These are phyloP conservation scores for Xyrichtys novacula DNA, from an alignment of 2,797 vertebrate species.

Conservation along the genomic window DNA sequence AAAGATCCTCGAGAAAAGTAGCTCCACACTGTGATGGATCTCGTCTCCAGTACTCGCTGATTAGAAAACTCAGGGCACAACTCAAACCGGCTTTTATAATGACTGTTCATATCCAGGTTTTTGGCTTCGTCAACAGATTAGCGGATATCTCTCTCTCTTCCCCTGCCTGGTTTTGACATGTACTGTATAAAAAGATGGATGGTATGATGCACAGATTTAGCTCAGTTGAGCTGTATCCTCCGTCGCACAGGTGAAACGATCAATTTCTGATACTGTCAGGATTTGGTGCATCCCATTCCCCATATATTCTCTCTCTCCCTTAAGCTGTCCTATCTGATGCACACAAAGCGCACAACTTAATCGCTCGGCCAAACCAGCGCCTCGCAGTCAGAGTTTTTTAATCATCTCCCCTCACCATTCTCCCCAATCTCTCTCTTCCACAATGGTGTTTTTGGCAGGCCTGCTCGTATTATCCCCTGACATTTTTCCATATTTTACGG, in stretches of 20 bases:
- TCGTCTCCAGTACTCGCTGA: slow-evolving; percentile 37
- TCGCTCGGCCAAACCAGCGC: too few species aligned
- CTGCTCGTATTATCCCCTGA: slow-evolving; percentile 38
- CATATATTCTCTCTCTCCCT: too few species aligned
- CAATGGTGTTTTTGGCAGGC: slow-evolving; percentile 41
- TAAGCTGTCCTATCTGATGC: too few species aligned
- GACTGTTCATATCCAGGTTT: slow-evolving; percentile 7
- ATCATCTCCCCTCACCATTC: slow-evolving; percentile 23
- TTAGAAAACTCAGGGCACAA: slow-evolving; percentile 34
- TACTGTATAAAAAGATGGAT: too few species aligned
- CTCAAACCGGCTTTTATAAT: slow-evolving; percentile 1
- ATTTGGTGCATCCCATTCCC: too few species aligned
- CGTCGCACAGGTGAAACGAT: too few species aligned
- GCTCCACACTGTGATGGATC: slow-evolving; percentile 21
- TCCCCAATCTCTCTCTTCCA: slow-evolving; percentile 15
- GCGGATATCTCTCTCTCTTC: not conserved
- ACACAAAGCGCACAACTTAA: too few species aligned
- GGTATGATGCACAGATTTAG: too few species aligned
- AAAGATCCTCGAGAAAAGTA: not conserved
- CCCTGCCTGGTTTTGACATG: too few species aligned
- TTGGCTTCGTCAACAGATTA: slow-evolving; percentile 36
- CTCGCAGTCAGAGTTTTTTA: not conserved
- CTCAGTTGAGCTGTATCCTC: too few species aligned
- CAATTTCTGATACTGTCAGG: too few species aligned
- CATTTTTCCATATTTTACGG: slow-evolving; percentile 41